A percentile compares a stretch with the other conserved stretches of the same genome.
phyloP scores from a whole-genome alignment of 2,797 vertebrate species.

The Alca torda region DNA sequence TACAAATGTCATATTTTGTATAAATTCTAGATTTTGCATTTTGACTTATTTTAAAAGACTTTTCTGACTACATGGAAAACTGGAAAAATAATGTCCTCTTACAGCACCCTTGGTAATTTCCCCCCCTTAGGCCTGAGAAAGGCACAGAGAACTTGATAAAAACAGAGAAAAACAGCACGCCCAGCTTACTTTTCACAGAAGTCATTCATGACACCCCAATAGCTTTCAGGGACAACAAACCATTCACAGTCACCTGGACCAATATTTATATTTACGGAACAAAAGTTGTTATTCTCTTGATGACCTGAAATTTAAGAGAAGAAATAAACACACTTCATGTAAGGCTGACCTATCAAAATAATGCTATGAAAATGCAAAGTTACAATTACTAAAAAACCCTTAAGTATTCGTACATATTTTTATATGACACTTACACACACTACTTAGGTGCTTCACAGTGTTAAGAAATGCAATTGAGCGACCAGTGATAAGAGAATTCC shows the following conservation, averaged over 20 bases:
- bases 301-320: conserved; percentile 83
- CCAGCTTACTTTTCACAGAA: conserved; percentile 97
- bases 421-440: background rate
- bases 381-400: background rate
- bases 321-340: background rate
- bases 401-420: background rate
- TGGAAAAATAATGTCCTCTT: background rate
- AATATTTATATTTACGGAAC: conserved; percentile 99
- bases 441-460: background rate
- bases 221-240: conserved; percentile 97
- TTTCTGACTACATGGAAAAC: background rate
- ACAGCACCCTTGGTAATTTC: background rate
- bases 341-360: background rate
- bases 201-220: conserved; percentile 95
- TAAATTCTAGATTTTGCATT: background rate
- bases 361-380: background rate
- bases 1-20: background rate
- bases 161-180: background rate
- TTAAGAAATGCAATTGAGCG: background rate
- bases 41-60: background rate
- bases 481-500: background rate
- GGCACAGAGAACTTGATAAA: background rate
- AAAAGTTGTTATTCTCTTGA: conserved; percentile 99
- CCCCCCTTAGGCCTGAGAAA: background rate
- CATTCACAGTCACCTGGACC: conserved; percentile 99